phyloP scores from a whole-genome alignment of 2,113 vertebrate species.

The Chionis minor region DNA sequence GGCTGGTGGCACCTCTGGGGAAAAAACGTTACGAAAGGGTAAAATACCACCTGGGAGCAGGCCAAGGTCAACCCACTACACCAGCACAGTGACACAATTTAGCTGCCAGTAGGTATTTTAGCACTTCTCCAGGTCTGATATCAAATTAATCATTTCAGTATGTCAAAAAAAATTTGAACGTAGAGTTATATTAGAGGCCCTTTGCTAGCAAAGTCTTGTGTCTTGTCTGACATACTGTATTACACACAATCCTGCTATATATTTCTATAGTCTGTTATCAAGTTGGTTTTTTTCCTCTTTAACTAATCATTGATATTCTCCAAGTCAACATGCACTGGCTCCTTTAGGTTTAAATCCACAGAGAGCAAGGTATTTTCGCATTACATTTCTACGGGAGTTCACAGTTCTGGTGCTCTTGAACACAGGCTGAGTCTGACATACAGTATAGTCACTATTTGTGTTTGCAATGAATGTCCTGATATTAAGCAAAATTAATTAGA shows the following conservation, averaged over 20 bases:
- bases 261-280: not conserved
- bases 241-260: not conserved
- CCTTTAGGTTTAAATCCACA: not conserved
- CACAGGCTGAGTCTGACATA: too few species aligned
- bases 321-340: not conserved
- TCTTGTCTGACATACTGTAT: not conserved
- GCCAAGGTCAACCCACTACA: not conserved
- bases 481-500: too few species aligned
- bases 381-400: too few species aligned
- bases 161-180: not conserved
- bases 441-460: too few species aligned
- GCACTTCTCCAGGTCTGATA: not conserved
- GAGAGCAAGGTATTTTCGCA: too few species aligned
- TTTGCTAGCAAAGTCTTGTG: not conserved
- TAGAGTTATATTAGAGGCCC: not conserved
- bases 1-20: not conserved
- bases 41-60: not conserved
- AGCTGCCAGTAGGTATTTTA: not conserved
- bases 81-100: not conserved
- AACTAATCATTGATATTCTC: not conserved
- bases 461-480: too few species aligned
- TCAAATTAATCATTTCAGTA: not conserved
- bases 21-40: not conserved
- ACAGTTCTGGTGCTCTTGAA: too few species aligned
- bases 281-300: accelerated